phyloP scores from a whole-genome alignment of 2,113 vertebrate genomes.

The Trinectes maculatus region DNA sequence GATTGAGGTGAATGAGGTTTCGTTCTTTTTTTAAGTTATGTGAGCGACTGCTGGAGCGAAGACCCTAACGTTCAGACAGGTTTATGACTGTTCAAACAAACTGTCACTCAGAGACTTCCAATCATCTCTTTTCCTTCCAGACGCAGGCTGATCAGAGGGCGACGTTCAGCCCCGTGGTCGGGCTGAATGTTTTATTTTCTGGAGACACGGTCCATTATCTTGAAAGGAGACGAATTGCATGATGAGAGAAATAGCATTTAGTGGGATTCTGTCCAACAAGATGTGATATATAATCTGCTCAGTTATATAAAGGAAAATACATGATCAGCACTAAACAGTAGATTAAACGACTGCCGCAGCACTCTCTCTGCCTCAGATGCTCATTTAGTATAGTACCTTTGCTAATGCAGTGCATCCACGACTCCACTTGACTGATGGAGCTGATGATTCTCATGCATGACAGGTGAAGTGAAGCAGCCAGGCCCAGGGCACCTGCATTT shows the following conservation, averaged over 20 bases:
- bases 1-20: constrained; percentile 32
- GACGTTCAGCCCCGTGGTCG: background rate
- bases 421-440: constrained; percentile 59
- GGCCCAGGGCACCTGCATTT: constrained; percentile 20
- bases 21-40: constrained; percentile 36
- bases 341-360: constrained; percentile 22
- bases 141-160: background rate
- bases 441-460: constrained; percentile 27
- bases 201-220: constrained; percentile 13
- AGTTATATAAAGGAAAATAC: constrained; percentile 36
- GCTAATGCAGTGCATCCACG: constrained; percentile 43
- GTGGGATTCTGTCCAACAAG: constrained; percentile 7
- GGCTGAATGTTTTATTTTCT: constrained; percentile 21
- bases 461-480: constrained; percentile 35
- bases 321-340: constrained; percentile 38
- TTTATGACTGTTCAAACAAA: constrained; percentile 48
- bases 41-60: constrained; percentile 53
- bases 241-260: background rate
- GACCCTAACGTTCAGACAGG: constrained; percentile 28
- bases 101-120: constrained; percentile 42
- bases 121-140: constrained; percentile 1
- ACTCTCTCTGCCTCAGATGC: constrained; percentile 7
- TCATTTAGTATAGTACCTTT: constrained; percentile 37
- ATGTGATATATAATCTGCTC: constrained; percentile 13
- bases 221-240: constrained; percentile 3